Conservation (phyloP, 1,140 invertebrate genomes). For the Bombus impatiens region DNA sequence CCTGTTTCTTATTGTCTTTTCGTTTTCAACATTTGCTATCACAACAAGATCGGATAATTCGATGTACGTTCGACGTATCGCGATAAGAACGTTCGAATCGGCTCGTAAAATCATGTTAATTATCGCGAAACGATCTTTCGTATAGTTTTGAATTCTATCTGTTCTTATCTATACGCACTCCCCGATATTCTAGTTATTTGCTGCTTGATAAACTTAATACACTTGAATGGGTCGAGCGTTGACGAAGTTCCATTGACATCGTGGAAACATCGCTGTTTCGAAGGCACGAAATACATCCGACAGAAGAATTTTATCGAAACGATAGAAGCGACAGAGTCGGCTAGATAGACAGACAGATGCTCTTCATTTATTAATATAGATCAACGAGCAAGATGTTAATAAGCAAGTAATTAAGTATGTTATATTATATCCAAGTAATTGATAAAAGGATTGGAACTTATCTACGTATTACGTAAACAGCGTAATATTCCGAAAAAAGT, state of each 20-base stretch:
- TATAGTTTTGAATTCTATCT: background rate
- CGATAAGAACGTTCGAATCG: background rate
- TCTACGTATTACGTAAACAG: background rate
- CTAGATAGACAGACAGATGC: background rate
- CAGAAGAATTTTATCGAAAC: constrained; percentile 11
- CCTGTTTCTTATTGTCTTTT: background rate
- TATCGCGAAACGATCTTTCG: too few species aligned
- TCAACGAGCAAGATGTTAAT: background rate
- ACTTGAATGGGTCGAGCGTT: constrained; percentile 60
- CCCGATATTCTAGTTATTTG: background rate
- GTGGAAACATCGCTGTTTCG: constrained; percentile 24
- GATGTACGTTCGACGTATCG: background rate
- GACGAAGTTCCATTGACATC: constrained; percentile 61
- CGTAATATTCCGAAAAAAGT: background rate
- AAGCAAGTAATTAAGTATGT: too few species aligned
- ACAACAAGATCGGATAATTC: background rate
- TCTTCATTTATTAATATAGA: constrained; percentile 10
- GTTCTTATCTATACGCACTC: constrained; percentile 16
- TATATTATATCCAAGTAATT: background rate
- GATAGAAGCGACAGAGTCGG: background rate
- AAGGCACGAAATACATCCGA: background rate
- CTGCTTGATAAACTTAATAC: constrained; percentile 52
- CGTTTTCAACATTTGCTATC: background rate
- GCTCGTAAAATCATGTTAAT: too few species aligned
- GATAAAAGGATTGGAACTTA: background rate